Base-by-base conservation (phyloP, 2,888 invertebrate species). In the Agapostemon virescens region DNA sequence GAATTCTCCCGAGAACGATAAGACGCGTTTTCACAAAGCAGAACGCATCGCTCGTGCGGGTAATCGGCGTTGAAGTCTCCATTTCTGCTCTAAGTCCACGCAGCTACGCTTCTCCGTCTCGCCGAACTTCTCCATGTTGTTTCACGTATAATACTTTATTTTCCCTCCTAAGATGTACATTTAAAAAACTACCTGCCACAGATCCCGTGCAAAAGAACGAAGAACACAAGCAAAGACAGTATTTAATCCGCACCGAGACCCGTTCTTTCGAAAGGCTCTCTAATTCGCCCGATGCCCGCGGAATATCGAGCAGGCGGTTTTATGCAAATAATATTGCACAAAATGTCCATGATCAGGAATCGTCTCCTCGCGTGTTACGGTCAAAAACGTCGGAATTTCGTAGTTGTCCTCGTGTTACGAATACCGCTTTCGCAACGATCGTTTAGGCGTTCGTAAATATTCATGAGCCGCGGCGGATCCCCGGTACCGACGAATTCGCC, bases 1-100 rank as follows among this genome's bases (percentile, higher is more conserved):
- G 49, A 52, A 67, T 79, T 79, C 71, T 68, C 79, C 63, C 63
- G 58, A 68, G 68, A 63, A 68, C 63, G n/a, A 68, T 42, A 42
- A 52, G 42, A 69, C 68, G 70, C 77, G 63, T 72, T 64, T 72
- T 20, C 45, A 26, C 13, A 4, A 26, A 15, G 15, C 23, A 69
- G 42, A 70, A 70, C n/a, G 42, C 67, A 13, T 26, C 33, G 64
- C 66, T 17, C 13, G 13, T 4, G 15, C 58, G 30, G 20, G 38
- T 77, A 58, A 63, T 52, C 49, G 52, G 63, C 68, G 49, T 20
- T 20, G 52, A 63, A 49, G 26, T 55, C 26, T 30, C 55, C 26
- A 30, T 26, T 17, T 30, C 55, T 26, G 4, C 17, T 26, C 26
- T 26, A 13, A 26, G n/a, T 9, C 9, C 40, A 9, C n/a, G 45